A percentile compares a stretch with the other conserved stretches of the same genome.
Evolutionary conservation across 2,888 invertebrate genomes (phyloP).

Genomic region (Podabrus alpinus): DNA sequence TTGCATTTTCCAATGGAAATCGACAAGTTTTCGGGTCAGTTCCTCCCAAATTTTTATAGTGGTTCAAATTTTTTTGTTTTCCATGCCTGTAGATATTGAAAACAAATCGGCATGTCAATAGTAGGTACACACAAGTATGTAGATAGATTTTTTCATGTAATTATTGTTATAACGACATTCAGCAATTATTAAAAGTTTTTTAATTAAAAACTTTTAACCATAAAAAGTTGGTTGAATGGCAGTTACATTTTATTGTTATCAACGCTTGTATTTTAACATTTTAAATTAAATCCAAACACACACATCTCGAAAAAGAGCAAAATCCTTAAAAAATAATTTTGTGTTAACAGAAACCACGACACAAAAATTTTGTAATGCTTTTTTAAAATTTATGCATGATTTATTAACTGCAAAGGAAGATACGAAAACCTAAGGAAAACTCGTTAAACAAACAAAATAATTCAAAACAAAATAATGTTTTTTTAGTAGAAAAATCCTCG

Average conservation of each 20-base stretch:
- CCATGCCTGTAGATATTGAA: too few species aligned
- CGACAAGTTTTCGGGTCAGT: too few species aligned
- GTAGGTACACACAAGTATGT: too few species aligned
- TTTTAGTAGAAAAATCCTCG: neutral
- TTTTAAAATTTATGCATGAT: neutral
- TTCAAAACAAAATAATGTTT: neutral
- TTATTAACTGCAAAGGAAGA: neutral
- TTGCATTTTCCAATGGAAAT: too few species aligned
- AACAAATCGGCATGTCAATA: too few species aligned
- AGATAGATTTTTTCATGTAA: neutral
- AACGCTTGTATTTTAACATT: neutral
- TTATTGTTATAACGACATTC: neutral
- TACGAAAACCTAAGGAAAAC: neutral
- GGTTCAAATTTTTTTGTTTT: too few species aligned
- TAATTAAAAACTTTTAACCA: neutral
- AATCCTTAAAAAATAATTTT: neutral
- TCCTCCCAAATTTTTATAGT: too few species aligned
- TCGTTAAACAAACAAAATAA: neutral
- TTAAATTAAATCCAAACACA: neutral
- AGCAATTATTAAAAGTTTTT: neutral
- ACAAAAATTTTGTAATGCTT: neutral
- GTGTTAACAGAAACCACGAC: neutral
- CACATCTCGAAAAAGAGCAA: neutral
- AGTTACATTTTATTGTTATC: neutral
- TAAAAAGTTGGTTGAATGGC: neutral